Evolutionary conservation across 2,888 invertebrate genomes (phyloP), one percentile per base, ranked within the genome.

Genomic region (Sussaba pulchella): DNA sequence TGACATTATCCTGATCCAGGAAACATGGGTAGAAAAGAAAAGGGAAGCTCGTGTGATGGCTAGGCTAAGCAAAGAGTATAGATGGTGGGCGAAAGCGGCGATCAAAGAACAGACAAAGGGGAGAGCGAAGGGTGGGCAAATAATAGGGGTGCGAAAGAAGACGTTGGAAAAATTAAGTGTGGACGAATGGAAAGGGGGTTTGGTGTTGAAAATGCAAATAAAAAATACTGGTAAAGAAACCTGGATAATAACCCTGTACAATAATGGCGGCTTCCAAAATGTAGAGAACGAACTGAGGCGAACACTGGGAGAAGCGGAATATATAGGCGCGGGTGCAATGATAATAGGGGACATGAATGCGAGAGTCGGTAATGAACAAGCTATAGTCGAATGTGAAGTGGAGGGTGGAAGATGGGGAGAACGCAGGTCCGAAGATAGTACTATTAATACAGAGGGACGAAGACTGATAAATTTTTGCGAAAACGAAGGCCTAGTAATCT

Each of bases 341-440:
- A 43, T 75, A 31, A 24, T 45, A 0, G 67, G 75, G 10, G 75
- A 75, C 5, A 41, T 75, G 36, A 75, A 67, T 39, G 75, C 67
- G 1, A n/a, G 41, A 12, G 54, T 19, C 3, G 36, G 57, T 17
- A 19, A 3, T 0, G 12, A 57, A 5, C 31, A 36, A 57, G 57
- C n/a, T 9, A 36, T 57, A 17, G 57, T 57, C 24, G 57, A 57
- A 19, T 57, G 57, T 4, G 57, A 57, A 9, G n/a, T 3, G 5
- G 57, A 57, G 36, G 36, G 36, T 2, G 17, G 36, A 4, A 57
- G 8, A 17, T 31, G 10, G 17, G 36, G 36, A 36, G 24, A 10
- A 36, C 17, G 57, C 0, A 31, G 1, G 36, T 36, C 36, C 0
- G 57, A 57, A 9, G 36, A 36, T 10, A 12, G 26, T 26, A 26